These are phyloP conservation scores for Sceloporus undulatus DNA, from an alignment of 2,113 vertebrate species.

Conservation along the genomic window DNA sequence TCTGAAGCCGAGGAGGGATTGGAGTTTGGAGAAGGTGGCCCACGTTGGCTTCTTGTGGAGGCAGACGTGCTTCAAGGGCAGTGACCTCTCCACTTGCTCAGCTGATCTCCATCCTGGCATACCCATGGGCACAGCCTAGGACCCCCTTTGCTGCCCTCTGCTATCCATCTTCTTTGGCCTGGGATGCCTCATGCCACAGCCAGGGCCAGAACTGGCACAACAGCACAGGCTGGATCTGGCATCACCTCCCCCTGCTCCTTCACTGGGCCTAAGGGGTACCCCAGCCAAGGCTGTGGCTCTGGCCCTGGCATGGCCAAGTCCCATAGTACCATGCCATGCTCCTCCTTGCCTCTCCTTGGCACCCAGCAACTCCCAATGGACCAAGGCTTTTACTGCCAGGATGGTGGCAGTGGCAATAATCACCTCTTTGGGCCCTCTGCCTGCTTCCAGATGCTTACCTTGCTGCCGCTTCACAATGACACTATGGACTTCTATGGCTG, in stretches of 20 bases:
- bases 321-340: conserved; percentile 70
- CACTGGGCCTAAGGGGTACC: conserved; percentile 59
- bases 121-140: conserved; percentile 75
- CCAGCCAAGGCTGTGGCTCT: conserved; percentile 66
- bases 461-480: conserved; percentile 72
- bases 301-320: conserved; percentile 68
- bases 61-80: conserved; percentile 92
- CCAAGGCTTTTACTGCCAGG: conserved; percentile 79
- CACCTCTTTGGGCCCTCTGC: conserved; percentile 79
- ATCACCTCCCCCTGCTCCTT: conserved; percentile 74
- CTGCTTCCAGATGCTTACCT: conserved; percentile 71
- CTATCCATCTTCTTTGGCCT: conserved; percentile 73
- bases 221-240: conserved; percentile 74
- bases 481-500: conserved; percentile 84
- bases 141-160: background rate
- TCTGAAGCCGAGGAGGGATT: conserved; percentile 70
- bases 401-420: conserved; percentile 35
- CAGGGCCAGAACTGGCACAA: conserved; percentile 74
- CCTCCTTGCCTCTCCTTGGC: conserved; percentile 71
- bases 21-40: background rate
- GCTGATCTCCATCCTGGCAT: conserved; percentile 67
- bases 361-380: conserved; percentile 65
- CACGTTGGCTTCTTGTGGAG: conserved; percentile 85
- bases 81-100: conserved; percentile 89
- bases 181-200: conserved; percentile 35